Percentiles rank a stretch among this genome's conserved stretches.
Conservation (phyloP, 2,797 vertebrate genomes). For the Sternotherus odoratus region DNA sequence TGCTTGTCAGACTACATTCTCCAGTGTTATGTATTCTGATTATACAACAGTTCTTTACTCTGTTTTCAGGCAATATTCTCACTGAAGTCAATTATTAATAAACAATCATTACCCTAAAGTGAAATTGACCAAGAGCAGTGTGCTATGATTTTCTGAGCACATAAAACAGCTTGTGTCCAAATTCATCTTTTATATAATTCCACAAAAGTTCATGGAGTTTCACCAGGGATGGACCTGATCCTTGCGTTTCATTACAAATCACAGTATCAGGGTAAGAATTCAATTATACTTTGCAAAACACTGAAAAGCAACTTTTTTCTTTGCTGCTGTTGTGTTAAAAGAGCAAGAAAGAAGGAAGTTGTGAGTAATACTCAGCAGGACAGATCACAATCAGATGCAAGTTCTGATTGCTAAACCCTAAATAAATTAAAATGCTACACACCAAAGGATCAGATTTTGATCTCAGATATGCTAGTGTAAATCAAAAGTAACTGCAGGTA, state of each 20-base stretch:
- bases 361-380: neutral
- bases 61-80: slow-evolving; percentile 22
- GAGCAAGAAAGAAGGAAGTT: neutral
- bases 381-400: neutral
- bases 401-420: neutral
- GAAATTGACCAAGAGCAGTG: neutral
- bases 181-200: neutral
- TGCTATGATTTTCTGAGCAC: neutral
- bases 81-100: slow-evolving; percentile 37
- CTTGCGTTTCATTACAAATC: neutral
- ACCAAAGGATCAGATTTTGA: neutral
- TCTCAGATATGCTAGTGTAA: neutral
- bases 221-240: slow-evolving; percentile 47
- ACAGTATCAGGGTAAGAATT: neutral
- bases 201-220: slow-evolving; percentile 27
- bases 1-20: slow-evolving; percentile 36
- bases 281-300: neutral
- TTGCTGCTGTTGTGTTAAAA: neutral
- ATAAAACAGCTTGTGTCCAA: fast-evolving
- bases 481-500: neutral
- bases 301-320: slow-evolving; percentile 1
- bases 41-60: neutral
- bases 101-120: slow-evolving; percentile 14
- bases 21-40: neutral
- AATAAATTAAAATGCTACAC: neutral